A percentile compares a stretch with the other conserved stretches of the same genome.
Conservation (phyloP, 2,113 vertebrate genomes). For the Tamias sibiricus region DNA sequence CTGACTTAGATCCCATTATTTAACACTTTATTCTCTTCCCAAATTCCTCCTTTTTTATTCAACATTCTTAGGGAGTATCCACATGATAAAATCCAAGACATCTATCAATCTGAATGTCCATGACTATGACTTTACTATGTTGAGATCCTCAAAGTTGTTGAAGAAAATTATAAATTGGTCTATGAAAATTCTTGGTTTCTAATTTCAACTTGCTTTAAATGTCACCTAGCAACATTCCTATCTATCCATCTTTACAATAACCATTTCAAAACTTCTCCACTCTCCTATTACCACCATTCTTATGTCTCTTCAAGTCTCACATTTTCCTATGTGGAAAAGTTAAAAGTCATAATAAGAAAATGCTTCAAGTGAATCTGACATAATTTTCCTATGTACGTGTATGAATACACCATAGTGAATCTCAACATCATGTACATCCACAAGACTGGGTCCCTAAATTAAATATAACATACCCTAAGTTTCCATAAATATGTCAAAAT, state of each 20-base stretch:
- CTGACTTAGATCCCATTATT: not conserved
- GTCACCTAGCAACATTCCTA: not conserved
- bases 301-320: constrained; percentile 5
- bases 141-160: not conserved
- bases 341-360: not conserved
- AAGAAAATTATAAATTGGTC: not conserved
- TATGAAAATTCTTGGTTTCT: constrained; percentile 25
- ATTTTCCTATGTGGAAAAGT: not conserved
- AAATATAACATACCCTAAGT: too few species aligned
- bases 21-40: not conserved
- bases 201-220: constrained; percentile 21
- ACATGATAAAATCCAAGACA: not conserved
- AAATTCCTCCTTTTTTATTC: not conserved
- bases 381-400: too few species aligned
- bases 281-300: not conserved
- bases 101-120: not conserved
- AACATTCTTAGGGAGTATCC: not conserved
- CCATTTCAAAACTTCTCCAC: not conserved
- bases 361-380: too few species aligned
- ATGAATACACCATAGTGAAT: too few species aligned
- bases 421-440: too few species aligned
- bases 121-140: not conserved
- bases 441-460: too few species aligned
- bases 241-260: not conserved
- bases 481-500: too few species aligned